A percentile compares a stretch with the other conserved stretches of the same genome.
Evolutionary conservation across 2,113 vertebrate species (phyloP).

Genomic region (Urocitellus parryii): DNA sequence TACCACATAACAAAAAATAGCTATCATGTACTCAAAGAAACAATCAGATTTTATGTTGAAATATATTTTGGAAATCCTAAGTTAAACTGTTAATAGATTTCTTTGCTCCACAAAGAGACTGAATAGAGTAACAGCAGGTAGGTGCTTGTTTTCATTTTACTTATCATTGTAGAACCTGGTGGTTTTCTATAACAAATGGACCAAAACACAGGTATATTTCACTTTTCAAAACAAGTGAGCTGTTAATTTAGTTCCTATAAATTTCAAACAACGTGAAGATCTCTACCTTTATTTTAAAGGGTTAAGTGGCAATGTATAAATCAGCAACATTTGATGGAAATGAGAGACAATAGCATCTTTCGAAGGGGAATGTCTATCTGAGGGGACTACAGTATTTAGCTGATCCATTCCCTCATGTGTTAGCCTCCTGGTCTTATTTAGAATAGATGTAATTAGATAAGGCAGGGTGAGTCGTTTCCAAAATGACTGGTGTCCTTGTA

Average conservation of each 20-base stretch:
- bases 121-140: background rate
- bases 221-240: constrained; percentile 12
- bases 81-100: constrained; percentile 11
- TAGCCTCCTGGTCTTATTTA: background rate
- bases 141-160: background rate
- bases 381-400: too few species aligned
- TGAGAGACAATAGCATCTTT: background rate
- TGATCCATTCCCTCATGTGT: background rate
- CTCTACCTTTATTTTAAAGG: constrained; percentile 20
- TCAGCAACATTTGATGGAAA: background rate
- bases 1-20: background rate
- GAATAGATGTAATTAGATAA: background rate
- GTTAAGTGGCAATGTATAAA: background rate
- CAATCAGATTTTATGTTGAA: constrained; percentile 43
- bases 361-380: too few species aligned
- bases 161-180: constrained; percentile 30
- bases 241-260: background rate
- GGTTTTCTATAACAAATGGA: background rate
- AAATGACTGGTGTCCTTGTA: background rate
- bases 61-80: constrained; percentile 39
- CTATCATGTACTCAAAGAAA: background rate
- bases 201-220: constrained; percentile 25
- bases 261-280: background rate
- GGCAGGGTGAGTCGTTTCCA: background rate
- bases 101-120: constrained; percentile 21